These are phyloP conservation scores for Zygogramma bicolorata DNA, from an alignment of 2,888 invertebrate genomes.

Conservation along the genomic window DNA sequence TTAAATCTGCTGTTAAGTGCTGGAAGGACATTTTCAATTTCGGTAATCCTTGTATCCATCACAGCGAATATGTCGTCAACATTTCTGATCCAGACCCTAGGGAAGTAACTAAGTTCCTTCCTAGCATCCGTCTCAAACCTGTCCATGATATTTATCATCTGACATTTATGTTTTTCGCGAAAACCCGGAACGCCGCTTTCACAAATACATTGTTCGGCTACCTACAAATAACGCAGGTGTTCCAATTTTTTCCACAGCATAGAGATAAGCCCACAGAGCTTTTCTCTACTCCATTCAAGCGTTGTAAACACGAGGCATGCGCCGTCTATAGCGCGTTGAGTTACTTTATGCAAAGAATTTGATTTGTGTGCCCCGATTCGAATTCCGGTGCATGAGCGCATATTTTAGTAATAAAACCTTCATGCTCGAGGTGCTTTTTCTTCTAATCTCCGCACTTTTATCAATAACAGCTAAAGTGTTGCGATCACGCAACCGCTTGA, in stretches of 20 bases:
- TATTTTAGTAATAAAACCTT: slow-evolving; percentile 24
- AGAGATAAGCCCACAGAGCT: neutral
- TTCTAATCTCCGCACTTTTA: slow-evolving; percentile 27
- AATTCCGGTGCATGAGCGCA: slow-evolving; percentile 28
- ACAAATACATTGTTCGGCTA: neutral
- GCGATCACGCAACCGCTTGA: slow-evolving; percentile 30
- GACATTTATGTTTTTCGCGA: too few species aligned
- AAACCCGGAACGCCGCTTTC: too few species aligned
- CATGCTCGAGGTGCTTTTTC: slow-evolving; percentile 26
- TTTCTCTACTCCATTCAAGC: slow-evolving; percentile 4
- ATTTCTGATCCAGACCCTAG: too few species aligned
- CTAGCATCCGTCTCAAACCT: too few species aligned
- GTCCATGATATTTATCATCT: too few species aligned
- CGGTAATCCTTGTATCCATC: too few species aligned
- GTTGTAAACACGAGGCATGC: slow-evolving; percentile 14
- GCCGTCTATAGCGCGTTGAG: neutral
- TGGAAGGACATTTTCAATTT: too few species aligned
- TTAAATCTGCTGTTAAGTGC: too few species aligned
- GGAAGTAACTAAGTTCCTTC: too few species aligned
- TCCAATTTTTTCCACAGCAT: neutral
- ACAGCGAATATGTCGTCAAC: too few species aligned
- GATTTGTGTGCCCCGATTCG: slow-evolving; percentile 23
- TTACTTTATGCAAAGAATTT: slow-evolving; percentile 21
- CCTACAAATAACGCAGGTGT: neutral
- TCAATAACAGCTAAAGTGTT: slow-evolving; percentile 34